Percentiles rank a stretch among this genome's conserved stretches.
Conservation (phyloP, 2,113 vertebrate genomes). For the Haliaeetus leucogaster region DNA sequence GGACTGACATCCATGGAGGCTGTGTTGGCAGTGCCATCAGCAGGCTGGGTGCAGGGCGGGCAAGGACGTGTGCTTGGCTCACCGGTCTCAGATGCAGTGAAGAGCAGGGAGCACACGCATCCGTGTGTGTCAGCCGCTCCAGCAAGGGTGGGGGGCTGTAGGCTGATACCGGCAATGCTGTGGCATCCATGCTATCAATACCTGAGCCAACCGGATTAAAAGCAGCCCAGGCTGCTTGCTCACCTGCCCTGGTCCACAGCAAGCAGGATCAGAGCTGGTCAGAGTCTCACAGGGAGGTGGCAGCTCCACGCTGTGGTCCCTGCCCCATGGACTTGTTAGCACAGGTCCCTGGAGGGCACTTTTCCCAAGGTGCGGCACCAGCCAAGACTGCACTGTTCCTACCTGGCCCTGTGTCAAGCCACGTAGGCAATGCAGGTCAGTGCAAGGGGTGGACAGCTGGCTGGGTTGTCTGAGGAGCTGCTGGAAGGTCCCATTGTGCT, state of each 20-base stretch:
- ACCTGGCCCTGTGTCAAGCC: not conserved
- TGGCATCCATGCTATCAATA: not conserved
- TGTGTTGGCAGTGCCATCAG: not conserved
- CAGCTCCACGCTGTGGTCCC: rapidly evolving
- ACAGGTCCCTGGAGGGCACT: not conserved
- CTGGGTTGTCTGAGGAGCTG: not conserved
- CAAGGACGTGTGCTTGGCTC: rapidly evolving
- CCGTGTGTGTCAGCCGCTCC: not conserved
- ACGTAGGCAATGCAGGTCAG: not conserved
- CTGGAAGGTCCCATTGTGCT: not conserved
- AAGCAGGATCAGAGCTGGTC: not conserved
- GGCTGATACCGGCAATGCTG: not conserved
- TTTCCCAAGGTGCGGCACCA: not conserved
- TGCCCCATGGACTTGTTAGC: not conserved
- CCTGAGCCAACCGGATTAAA: rapidly evolving
- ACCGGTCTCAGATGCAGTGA: rapidly evolving
- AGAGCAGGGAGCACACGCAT: not conserved
- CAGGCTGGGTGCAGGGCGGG: not conserved
- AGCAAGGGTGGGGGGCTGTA: not conserved
- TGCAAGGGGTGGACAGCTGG: not conserved
- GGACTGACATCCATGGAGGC: rapidly evolving
- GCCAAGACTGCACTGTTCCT: rapidly evolving
- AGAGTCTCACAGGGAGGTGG: not conserved
- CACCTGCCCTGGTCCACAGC: not conserved
- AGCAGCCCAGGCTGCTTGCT: not conserved